These are phyloP conservation scores for Corynorhinus townsendii DNA, from an alignment of 2,113 vertebrate species.

Conservation along the genomic window DNA sequence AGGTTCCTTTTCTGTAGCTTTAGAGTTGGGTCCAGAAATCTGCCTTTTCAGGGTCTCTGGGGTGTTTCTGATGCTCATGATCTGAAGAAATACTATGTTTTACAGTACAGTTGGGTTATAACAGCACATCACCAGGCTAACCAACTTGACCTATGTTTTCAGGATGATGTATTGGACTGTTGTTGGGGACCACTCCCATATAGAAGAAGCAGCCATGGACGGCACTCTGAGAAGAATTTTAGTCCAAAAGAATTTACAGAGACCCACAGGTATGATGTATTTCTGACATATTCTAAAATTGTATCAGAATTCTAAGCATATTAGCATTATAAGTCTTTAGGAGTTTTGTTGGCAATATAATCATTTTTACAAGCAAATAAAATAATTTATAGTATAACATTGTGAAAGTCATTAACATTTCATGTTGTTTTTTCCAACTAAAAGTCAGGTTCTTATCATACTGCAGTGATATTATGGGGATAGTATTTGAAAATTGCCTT, in stretches of 20 bases:
- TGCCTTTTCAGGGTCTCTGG: not conserved
- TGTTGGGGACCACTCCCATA: conserved; percentile 94
- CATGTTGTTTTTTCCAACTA: not conserved
- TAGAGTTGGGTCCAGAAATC: not conserved
- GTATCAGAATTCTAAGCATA: not conserved
- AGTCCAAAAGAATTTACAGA: conserved; percentile 93
- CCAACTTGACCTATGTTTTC: not conserved
- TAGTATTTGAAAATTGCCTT: conserved; percentile 11
- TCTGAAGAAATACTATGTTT: not conserved
- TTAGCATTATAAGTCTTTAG: not conserved
- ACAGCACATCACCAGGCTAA: not conserved
- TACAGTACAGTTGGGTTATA: not conserved
- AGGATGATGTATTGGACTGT: conserved; percentile 99
- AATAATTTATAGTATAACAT: not conserved
- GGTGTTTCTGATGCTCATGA: not conserved
- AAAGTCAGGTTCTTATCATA: not conserved
- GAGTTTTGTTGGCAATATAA: not conserved
- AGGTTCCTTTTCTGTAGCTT: not conserved
- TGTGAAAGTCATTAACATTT: conserved; percentile 24
- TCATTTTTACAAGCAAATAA: not conserved
- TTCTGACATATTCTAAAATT: not conserved
- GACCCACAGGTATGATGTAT: conserved; percentile 89
- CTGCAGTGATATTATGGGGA: not conserved
- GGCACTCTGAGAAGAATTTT: conserved; percentile 93
- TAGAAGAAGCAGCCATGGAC: conserved; percentile 97